Conservation (phyloP, 2,888 invertebrate genomes). For the Axea sp. region DNA sequence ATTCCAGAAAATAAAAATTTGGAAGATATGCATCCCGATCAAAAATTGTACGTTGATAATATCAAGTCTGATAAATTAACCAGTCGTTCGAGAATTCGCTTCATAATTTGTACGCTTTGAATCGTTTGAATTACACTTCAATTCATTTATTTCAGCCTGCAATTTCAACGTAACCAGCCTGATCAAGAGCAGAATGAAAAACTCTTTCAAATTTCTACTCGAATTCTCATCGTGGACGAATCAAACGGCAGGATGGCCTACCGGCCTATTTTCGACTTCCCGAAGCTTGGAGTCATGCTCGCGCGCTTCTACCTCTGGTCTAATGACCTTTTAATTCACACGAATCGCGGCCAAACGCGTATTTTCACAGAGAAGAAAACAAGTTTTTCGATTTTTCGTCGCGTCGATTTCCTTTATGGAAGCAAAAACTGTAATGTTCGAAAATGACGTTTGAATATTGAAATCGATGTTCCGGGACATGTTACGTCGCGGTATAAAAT, state of each 20-base stretch:
- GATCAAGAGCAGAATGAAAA: conserved; percentile 24
- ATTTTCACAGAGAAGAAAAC: conserved; percentile 40
- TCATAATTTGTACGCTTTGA: conserved; percentile 23
- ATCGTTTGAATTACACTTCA: conserved; percentile 23
- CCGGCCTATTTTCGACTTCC: conserved; percentile 59
- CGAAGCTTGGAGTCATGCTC: conserved; percentile 33
- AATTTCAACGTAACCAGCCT: conserved; percentile 24
- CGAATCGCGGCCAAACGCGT: conserved; percentile 56
- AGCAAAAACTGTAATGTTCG: conserved; percentile 39
- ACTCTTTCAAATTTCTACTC: conserved; percentile 40
- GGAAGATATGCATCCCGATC: not conserved
- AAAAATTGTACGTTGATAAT: not conserved
- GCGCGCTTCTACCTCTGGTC: conserved; percentile 47
- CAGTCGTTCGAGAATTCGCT: conserved; percentile 7
- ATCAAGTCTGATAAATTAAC: conserved; percentile 14
- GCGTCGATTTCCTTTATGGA: conserved; percentile 44
- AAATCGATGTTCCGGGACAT: conserved; percentile 50
- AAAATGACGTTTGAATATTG: conserved; percentile 58
- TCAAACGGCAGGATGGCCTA: conserved; percentile 41
- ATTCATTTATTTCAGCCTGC: conserved; percentile 30
- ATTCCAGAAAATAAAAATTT: not conserved
- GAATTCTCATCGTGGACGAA: conserved; percentile 44
- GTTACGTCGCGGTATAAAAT: conserved; percentile 36
- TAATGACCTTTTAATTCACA: conserved; percentile 62
- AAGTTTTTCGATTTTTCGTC: conserved; percentile 47